phyloP scores from a whole-genome alignment of 2,113 vertebrate genomes.

The Sisor rabdophorus region DNA sequence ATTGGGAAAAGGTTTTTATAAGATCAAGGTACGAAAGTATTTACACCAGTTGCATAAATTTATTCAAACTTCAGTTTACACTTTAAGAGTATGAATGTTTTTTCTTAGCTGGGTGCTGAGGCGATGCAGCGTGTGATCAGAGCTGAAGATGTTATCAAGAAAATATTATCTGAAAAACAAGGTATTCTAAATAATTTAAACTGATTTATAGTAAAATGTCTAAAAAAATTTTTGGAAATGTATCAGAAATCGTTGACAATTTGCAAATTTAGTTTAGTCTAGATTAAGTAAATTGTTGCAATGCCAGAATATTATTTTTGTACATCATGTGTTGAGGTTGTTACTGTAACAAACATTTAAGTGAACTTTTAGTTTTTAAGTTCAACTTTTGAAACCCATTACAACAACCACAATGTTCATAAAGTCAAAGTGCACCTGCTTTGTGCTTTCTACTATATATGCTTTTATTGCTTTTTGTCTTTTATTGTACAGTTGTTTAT shows the following conservation, averaged over 20 bases:
- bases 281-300: not conserved
- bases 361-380: not conserved
- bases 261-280: not conserved
- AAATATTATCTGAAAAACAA: conserved; percentile 72
- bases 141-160: conserved; percentile 79
- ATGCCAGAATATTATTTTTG: not conserved
- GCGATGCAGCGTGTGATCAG: conserved; percentile 80
- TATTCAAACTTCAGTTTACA: not conserved
- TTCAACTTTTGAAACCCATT: not conserved
- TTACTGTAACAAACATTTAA: not conserved
- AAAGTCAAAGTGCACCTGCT: not conserved
- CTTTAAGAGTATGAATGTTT: not conserved
- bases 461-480: not conserved
- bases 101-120: conserved; percentile 76
- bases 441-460: not conserved
- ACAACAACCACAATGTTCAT: not conserved
- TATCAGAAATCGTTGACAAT: not conserved
- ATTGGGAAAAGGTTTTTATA: conserved; percentile 85
- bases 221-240: not conserved
- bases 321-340: not conserved
- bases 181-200: conserved; percentile 61
- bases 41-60: not conserved
- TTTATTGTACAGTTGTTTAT: conserved; percentile 81
- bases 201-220: too few species aligned
- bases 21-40: conserved; percentile 85